Conservation (phyloP, 2,888 invertebrate genomes). For the Diplazon laetatorius region DNA sequence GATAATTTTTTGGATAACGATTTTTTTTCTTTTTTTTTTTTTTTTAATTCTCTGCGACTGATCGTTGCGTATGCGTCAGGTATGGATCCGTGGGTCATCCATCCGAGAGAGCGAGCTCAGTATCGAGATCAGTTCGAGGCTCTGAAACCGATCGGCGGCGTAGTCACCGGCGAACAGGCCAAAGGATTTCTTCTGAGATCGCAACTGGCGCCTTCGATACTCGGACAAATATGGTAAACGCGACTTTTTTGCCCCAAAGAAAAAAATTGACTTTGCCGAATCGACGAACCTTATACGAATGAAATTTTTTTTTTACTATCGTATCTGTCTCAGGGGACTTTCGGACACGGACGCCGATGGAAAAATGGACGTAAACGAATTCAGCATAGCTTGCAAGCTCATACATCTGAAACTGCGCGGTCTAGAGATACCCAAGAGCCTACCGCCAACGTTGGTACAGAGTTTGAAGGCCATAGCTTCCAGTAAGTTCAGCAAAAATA, state of each 20-base stretch:
- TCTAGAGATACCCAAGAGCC: constrained; percentile 92
- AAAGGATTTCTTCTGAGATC: constrained; percentile 96
- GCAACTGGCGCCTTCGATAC: constrained; percentile 92
- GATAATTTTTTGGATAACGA: too few relatives aligned
- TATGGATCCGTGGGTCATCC: constrained; percentile 93
- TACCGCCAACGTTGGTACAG: constrained; percentile 90
- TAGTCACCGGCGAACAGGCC: constrained; percentile 96
- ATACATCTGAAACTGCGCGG: constrained; percentile 96
- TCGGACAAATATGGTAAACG: constrained; percentile 97
- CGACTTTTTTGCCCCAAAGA: too few relatives aligned
- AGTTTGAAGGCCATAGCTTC: constrained; percentile 85
- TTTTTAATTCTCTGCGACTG: not conserved
- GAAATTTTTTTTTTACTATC: constrained; percentile 14
- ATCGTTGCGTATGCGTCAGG: constrained; percentile 67
- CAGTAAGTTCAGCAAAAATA: constrained; percentile 79
- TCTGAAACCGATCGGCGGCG: constrained; percentile 93
- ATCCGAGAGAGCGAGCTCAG: constrained; percentile 92
- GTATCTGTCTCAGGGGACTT: constrained; percentile 86
- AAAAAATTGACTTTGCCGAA: not conserved
- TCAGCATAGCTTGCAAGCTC: constrained; percentile 98
- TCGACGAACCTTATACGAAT: constrained; percentile 4
- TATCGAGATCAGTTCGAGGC: constrained; percentile 96
- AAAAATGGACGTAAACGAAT: constrained; percentile 97
- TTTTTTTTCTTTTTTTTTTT: constrained; percentile 10
- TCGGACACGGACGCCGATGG: constrained; percentile 99